phyloP scores from a whole-genome alignment of 2,888 invertebrate genomes.

The Lochmaea crataegi region DNA sequence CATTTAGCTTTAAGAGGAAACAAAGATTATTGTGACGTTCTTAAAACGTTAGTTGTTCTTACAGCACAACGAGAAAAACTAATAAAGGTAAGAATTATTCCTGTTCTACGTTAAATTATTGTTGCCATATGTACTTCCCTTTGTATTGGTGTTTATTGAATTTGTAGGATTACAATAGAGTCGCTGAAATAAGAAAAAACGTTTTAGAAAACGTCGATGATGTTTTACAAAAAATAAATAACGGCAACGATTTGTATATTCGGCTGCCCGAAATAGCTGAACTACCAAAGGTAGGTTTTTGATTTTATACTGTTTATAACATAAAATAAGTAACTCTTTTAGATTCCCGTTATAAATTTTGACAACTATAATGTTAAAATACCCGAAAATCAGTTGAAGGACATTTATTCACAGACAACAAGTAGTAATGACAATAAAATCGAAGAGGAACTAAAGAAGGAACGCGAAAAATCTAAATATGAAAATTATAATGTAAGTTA shows the following conservation, averaged over 20 bases:
- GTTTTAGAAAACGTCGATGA: conserved; percentile 78
- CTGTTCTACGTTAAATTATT: background rate
- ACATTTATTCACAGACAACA: conserved; percentile 52
- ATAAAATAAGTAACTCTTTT: conserved; percentile 39
- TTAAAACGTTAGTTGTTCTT: conserved; percentile 82
- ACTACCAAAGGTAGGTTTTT: conserved; percentile 63
- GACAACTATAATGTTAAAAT: conserved; percentile 75
- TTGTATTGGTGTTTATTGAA: conserved; percentile 5
- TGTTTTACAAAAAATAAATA: conserved; percentile 78
- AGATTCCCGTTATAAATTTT: conserved; percentile 79
- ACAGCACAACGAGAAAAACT: conserved; percentile 81
- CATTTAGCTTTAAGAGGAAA: conserved; percentile 88
- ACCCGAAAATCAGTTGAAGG: conserved; percentile 62
- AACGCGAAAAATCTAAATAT: conserved; percentile 24
- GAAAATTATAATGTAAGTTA: conserved; percentile 34
- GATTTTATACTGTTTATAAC: background rate
- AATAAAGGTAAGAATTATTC: conserved; percentile 65
- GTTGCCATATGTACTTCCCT: background rate
- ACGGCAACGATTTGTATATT: conserved; percentile 70
- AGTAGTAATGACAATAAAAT: conserved; percentile 19
- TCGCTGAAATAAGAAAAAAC: conserved; percentile 73
- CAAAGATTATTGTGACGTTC: conserved; percentile 80
- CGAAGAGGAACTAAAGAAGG: conserved; percentile 43
- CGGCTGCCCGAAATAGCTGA: conserved; percentile 72
- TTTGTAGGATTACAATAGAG: conserved; percentile 75